phyloP scores from a whole-genome alignment of 2,888 invertebrate species.

The Ferrisia virgata region DNA sequence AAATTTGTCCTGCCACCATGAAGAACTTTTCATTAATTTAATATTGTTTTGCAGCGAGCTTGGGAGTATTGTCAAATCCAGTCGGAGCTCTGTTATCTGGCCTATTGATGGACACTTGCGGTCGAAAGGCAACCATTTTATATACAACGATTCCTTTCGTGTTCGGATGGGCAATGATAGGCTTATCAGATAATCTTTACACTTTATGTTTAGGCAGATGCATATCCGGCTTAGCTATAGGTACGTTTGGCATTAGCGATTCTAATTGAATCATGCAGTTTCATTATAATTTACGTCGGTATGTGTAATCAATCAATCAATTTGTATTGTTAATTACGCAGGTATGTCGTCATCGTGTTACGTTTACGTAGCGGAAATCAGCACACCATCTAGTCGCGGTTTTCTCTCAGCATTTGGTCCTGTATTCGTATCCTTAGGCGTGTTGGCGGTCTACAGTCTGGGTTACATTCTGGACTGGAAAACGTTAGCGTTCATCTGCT shows the following conservation, averaged over 20 bases:
- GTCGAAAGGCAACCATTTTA: slow-evolving; percentile 64
- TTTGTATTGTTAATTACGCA: slow-evolving; percentile 51
- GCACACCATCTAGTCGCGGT: slow-evolving; percentile 66
- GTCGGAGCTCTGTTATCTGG: slow-evolving; percentile 68
- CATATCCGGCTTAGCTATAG: slow-evolving; percentile 56
- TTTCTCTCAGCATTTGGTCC: slow-evolving; percentile 69
- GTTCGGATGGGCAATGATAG: slow-evolving; percentile 68
- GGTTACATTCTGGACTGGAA: slow-evolving; percentile 68
- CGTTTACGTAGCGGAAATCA: slow-evolving; percentile 68
- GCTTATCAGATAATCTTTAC: slow-evolving; percentile 62
- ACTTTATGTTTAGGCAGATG: slow-evolving; percentile 66
- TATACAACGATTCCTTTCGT: slow-evolving; percentile 67
- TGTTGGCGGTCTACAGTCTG: slow-evolving; percentile 66
- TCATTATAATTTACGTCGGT: neutral
- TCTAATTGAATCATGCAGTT: neutral
- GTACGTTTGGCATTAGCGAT: slow-evolving; percentile 46
- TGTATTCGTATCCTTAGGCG: slow-evolving; percentile 68
- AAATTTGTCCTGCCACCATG: too few species aligned
- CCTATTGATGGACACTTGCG: slow-evolving; percentile 65
- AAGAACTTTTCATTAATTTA: slow-evolving; percentile 6
- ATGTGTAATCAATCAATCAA: too few species aligned
- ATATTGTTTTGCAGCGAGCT: slow-evolving; percentile 59
- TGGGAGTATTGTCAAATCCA: slow-evolving; percentile 71
- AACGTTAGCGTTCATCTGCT: slow-evolving; percentile 57
- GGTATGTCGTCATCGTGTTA: slow-evolving; percentile 69